These are phyloP conservation scores for Tryphoninae sp. DNA, from an alignment of 2,888 invertebrate genomes.

Conservation along the genomic window DNA sequence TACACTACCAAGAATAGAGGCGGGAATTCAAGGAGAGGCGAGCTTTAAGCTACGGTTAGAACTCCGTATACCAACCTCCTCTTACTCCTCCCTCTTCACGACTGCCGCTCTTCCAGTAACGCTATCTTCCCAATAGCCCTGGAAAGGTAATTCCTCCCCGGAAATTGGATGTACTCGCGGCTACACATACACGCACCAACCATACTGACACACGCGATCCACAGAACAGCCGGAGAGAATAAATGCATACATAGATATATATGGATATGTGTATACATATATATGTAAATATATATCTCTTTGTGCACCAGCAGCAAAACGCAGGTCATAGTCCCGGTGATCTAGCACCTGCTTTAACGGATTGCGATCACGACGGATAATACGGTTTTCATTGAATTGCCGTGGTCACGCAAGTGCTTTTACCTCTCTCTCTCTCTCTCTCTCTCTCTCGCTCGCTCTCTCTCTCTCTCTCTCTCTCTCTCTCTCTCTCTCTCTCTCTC, in stretches of 20 bases:
- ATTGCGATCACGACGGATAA: slow-evolving; percentile 72
- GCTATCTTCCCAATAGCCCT: slow-evolving; percentile 68
- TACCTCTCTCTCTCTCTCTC: slow-evolving; percentile 1
- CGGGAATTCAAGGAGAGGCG: slow-evolving; percentile 41
- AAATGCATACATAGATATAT: background rate
- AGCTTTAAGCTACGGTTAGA: slow-evolving; percentile 74
- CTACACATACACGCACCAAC: slow-evolving; percentile 44
- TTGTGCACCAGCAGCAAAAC: slow-evolving; percentile 33
- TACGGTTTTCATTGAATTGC: slow-evolving; percentile 73
- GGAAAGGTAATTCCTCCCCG: slow-evolving; percentile 75
- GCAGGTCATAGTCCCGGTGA: slow-evolving; percentile 54
- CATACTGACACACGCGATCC: slow-evolving; percentile 56
- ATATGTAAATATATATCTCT: slow-evolving; percentile 9
- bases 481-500: too few species aligned
- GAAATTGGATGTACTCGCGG: slow-evolving; percentile 75
- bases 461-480: too few species aligned
- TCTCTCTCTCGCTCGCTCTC: background rate
- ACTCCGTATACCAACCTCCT: slow-evolving; percentile 44
- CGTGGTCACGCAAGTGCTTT: slow-evolving; percentile 55
- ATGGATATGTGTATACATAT: too few species aligned
- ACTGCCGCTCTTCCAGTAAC: slow-evolving; percentile 44
- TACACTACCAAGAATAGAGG: background rate
- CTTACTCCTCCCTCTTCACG: slow-evolving; percentile 31
- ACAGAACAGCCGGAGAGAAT: slow-evolving; percentile 22
- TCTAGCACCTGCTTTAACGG: slow-evolving; percentile 70